phyloP scores from a whole-genome alignment of 2,888 invertebrate species.

The Melanostoma mellinum region DNA sequence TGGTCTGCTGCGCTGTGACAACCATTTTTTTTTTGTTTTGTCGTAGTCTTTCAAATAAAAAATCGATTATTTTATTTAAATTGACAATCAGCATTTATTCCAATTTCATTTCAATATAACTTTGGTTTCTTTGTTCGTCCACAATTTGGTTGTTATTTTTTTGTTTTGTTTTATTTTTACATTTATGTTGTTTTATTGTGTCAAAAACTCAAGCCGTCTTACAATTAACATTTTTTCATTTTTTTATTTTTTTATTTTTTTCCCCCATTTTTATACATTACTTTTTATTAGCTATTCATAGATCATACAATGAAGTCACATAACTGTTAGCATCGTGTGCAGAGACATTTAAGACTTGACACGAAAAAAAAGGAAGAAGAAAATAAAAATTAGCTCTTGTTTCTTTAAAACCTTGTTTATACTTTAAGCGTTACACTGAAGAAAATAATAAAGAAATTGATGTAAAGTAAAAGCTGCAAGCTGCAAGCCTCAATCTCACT shows the following conservation, averaged over 20 bases:
- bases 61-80: slow-evolving; percentile 71
- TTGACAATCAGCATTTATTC: slow-evolving; percentile 76
- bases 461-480: no score
- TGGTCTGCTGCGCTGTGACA: not conserved
- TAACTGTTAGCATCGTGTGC: slow-evolving; percentile 57
- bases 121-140: slow-evolving; percentile 49
- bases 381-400: no score
- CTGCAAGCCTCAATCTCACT: no score
- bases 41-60: slow-evolving; percentile 8
- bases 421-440: no score
- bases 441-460: no score
- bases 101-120: slow-evolving; percentile 71
- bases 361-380: no score
- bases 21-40: not conserved
- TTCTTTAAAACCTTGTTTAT: no score
- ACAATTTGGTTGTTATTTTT: slow-evolving; percentile 30
- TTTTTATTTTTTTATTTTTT: slow-evolving; percentile 61
- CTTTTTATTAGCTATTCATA: slow-evolving; percentile 34
- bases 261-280: slow-evolving; percentile 55
- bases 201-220: slow-evolving; percentile 65
- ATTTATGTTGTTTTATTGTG: slow-evolving; percentile 71
- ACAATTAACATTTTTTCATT: slow-evolving; percentile 48
- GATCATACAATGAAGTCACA: slow-evolving; percentile 38
- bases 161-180: slow-evolving; percentile 60
- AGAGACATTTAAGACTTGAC: slow-evolving; percentile 34